Evolutionary conservation across 2,797 vertebrate genomes (phyloP), one percentile per base, ranked within the genome.

Genomic region (Sebastes vulpes): DNA sequence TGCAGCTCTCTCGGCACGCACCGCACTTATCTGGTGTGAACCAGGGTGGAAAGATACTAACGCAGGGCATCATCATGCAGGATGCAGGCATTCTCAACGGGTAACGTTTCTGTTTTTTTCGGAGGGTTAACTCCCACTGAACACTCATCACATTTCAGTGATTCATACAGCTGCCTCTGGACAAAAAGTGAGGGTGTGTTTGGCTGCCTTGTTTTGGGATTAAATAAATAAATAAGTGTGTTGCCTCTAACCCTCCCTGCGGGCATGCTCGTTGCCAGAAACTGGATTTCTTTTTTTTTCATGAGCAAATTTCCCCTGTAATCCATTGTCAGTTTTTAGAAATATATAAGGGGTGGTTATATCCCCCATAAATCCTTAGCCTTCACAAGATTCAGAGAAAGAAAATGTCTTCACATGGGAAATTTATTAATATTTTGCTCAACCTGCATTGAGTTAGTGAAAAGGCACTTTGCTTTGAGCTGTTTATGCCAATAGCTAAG

Each of bases 21-120:
- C 18, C 18, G 2, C 90, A 82, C 76, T 90, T 87, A 92, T 90
- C 90, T 84, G 72, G 46, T 65, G 80, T 79, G 77, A 90, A 81
- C 66, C 90, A 84, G 63, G 79, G 48, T 67, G 81, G 75, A 84
- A 78, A 92, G 86, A 88, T 75, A 61, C 50, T 4, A 75, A 80
- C 21, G 0, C 68, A 48, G 59, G 38, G 56, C 76, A 64, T 83
- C 75, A 35, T 77, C 68, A 58, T 81, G 70, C 81, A 65, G 31
- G 71, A 87, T 75, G 50, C 75, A 79, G 67, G 9, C 64, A 25
- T 46, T 72, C 72, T 81, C 81, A 60, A 2, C 0, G 57, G 70
- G 35, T 25, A 14, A 57, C 46, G 25, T 69, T 59, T 77, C 70
- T 75, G 63, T 42, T 81, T 75, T 64, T 81, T 75, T 64, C 5